Evolutionary conservation across 2,888 invertebrate species (phyloP).

Genomic region (Endotricha flammealis): DNA sequence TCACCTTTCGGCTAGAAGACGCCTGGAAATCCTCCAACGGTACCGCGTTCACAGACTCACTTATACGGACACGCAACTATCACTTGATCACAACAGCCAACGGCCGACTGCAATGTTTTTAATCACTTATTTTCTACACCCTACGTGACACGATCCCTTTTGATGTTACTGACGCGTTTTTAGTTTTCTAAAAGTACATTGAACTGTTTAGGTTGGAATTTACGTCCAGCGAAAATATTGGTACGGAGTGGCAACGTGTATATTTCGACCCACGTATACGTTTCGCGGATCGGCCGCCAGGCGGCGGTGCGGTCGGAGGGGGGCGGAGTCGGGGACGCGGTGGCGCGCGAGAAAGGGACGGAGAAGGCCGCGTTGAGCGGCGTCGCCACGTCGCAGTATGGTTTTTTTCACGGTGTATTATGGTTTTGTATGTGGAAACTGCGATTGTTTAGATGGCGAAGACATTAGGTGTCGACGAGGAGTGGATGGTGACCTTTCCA

Average conservation of each 20-base stretch:
- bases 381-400: constrained; percentile 35
- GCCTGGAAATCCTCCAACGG: constrained; percentile 57
- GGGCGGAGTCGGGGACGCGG: constrained; percentile 63
- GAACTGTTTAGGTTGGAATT: constrained; percentile 78
- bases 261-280: constrained; percentile 41
- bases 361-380: constrained; percentile 26
- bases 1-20: constrained; percentile 63
- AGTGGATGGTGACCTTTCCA: constrained; percentile 62
- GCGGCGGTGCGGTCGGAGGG: constrained; percentile 60
- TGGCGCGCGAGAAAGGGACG: constrained; percentile 58
- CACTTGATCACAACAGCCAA: constrained; percentile 66
- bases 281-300: constrained; percentile 65
- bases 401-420: constrained; percentile 56
- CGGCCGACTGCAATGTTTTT: constrained; percentile 53
- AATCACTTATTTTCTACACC: constrained; percentile 54
- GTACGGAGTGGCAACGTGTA: constrained; percentile 78
- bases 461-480: constrained; percentile 56
- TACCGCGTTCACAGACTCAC: constrained; percentile 60
- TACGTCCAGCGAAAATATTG: constrained; percentile 78
- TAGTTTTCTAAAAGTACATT: constrained; percentile 76
- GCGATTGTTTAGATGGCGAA: constrained; percentile 63
- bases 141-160: constrained; percentile 57
- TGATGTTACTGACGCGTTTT: constrained; percentile 61
- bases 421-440: constrained; percentile 26
- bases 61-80: constrained; percentile 67